phyloP scores from a whole-genome alignment of 1,140 invertebrate genomes.

The Tetragonula clypearis region DNA sequence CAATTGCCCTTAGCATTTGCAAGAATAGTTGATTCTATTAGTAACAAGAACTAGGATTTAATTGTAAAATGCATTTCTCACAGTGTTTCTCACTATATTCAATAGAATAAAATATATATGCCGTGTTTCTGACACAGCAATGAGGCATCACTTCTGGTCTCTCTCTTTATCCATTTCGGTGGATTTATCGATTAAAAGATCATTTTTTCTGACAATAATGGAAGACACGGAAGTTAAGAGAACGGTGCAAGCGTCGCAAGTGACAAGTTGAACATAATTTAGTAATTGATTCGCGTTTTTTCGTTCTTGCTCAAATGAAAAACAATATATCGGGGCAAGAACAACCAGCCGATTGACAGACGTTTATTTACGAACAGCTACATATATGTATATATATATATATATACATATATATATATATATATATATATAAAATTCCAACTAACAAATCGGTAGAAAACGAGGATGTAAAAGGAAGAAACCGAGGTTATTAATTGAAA shows the following conservation, averaged over 20 bases:
- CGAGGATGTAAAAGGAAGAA: too few species aligned
- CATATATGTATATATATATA: background rate
- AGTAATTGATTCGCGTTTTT: background rate
- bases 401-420: background rate
- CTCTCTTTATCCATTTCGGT: conserved; percentile 12
- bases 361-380: conserved; percentile 3
- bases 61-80: background rate
- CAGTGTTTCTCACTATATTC: background rate
- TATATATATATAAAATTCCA: background rate
- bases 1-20: background rate
- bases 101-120: background rate
- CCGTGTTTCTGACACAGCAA: conserved; percentile 19
- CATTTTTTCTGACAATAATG: conserved; percentile 5
- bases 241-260: background rate
- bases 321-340: background rate
- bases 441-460: background rate
- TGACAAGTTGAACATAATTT: background rate
- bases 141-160: conserved; percentile 19
- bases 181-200: conserved; percentile 29
- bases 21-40: conserved; percentile 14
- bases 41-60: conserved; percentile 15
- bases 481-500: background rate
- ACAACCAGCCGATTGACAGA: conserved; percentile 17
- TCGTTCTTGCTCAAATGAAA: background rate
- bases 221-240: background rate